These are phyloP conservation scores for Dicranocentrus wangi DNA, from an alignment of 2,888 invertebrate genomes.

Conservation along the genomic window DNA sequence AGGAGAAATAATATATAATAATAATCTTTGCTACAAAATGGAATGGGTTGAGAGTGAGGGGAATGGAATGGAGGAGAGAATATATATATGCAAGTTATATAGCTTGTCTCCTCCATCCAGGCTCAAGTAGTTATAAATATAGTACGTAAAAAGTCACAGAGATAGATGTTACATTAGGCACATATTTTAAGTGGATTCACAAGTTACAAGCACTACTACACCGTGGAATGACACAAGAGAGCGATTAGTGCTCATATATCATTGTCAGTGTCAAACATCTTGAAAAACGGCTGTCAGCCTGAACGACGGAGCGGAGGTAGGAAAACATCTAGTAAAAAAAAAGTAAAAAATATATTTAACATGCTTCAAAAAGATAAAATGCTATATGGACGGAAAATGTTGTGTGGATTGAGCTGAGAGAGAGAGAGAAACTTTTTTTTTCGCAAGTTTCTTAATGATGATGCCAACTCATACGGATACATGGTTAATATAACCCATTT, in stretches of 20 bases:
- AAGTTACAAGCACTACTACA: conserved; percentile 51
- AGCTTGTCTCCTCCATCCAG: background rate
- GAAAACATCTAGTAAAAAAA: background rate
- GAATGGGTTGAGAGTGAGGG: background rate
- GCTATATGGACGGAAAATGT: background rate
- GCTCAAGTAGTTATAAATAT: background rate
- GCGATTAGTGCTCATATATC: conserved; percentile 72
- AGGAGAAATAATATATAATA: background rate
- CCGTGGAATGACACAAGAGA: conserved; percentile 65
- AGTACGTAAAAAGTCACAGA: background rate
- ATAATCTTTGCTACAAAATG: background rate
- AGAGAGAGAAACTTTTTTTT: background rate
- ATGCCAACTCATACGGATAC: conserved; percentile 2
- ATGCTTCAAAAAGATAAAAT: background rate
- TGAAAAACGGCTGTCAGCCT: conserved; percentile 62
- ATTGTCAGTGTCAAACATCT: conserved; percentile 70
- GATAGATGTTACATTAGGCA: conserved; percentile 7
- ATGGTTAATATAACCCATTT: background rate
- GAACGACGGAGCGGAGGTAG: conserved; percentile 15
- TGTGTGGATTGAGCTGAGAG: background rate
- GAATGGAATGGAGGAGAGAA: conserved; percentile 4
- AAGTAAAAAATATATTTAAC: background rate
- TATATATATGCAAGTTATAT: background rate
- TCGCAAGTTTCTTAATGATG: background rate
- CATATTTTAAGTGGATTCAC: conserved; percentile 64